These are phyloP conservation scores for Gallinago nigripennis DNA, from an alignment of 2,797 vertebrate genomes.

Conservation along the genomic window DNA sequence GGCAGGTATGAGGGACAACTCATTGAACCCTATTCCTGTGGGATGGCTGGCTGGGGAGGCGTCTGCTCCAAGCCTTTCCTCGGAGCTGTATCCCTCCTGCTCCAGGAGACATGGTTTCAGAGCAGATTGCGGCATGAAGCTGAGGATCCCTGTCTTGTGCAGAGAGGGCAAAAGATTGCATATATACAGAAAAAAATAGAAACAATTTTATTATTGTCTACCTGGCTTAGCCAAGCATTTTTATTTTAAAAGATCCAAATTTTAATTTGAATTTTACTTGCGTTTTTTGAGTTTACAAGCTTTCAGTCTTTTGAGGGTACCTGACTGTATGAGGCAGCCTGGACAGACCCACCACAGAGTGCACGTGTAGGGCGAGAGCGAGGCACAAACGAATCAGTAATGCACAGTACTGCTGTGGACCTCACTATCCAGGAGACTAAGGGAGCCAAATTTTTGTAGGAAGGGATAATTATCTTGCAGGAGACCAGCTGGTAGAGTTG, in stretches of 20 bases:
- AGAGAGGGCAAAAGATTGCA: not conserved
- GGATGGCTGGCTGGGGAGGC: rapidly evolving
- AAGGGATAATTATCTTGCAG: not conserved
- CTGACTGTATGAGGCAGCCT: not conserved
- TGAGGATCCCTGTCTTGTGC: not conserved
- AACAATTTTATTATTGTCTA: not conserved
- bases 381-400: not conserved
- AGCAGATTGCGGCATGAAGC: not conserved
- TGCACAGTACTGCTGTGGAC: not conserved
- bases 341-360: not conserved
- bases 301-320: not conserved
- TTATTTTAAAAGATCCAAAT: not conserved
- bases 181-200: not conserved
- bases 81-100: not conserved
- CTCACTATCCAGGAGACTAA: not conserved
- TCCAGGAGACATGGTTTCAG: not conserved
- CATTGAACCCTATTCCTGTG: not conserved
- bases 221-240: not conserved
- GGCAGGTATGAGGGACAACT: not conserved
- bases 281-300: not conserved
- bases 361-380: too few relatives aligned
- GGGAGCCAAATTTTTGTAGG: not conserved
- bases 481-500: not conserved
- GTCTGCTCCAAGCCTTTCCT: not conserved
- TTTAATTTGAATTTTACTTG: not conserved